Percentiles rank a stretch among this genome's conserved stretches.
phyloP scores from a whole-genome alignment of 2,888 invertebrate genomes.

The Tachina fera region DNA sequence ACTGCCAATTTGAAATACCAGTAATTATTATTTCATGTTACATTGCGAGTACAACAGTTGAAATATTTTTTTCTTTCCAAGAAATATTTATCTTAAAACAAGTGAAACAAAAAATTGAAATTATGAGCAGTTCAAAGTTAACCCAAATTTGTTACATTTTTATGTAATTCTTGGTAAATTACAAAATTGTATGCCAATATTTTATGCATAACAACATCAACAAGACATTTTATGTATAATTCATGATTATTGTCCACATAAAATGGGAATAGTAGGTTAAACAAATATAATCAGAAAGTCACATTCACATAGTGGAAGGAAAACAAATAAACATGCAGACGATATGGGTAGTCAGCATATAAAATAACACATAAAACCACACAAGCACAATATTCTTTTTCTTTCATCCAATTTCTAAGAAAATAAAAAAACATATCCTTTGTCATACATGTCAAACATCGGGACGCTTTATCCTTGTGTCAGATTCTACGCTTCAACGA shows the following conservation, averaged over 20 bases:
- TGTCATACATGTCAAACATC: slow-evolving; percentile 39
- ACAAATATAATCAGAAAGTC: slow-evolving; percentile 22
- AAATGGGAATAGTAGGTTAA: slow-evolving; percentile 52
- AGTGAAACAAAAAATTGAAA: not conserved
- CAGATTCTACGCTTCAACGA: slow-evolving; percentile 56
- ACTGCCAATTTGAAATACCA: too few relatives aligned
- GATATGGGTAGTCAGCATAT: not conserved
- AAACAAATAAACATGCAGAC: slow-evolving; percentile 7
- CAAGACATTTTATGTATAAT: slow-evolving; percentile 16
- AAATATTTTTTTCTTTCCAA: not conserved
- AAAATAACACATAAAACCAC: slow-evolving; percentile 22
- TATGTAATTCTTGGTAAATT: not conserved
- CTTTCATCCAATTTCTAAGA: slow-evolving; percentile 37
- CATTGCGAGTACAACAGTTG: too few relatives aligned
- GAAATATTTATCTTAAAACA: not conserved
- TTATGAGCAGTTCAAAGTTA: not conserved
- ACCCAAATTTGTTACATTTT: not conserved
- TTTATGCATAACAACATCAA: not conserved
- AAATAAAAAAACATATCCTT: slow-evolving; percentile 9
- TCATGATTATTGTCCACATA: not conserved
- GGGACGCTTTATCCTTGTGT: slow-evolving; percentile 43
- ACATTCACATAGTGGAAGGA: not conserved
- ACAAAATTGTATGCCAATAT: not conserved
- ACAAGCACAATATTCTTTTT: slow-evolving; percentile 1
- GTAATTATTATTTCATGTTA: too few relatives aligned